Percentiles rank a stretch among this genome's conserved stretches.
Conservation (phyloP, 2,888 invertebrate species). For the Orthosia gracilis region DNA sequence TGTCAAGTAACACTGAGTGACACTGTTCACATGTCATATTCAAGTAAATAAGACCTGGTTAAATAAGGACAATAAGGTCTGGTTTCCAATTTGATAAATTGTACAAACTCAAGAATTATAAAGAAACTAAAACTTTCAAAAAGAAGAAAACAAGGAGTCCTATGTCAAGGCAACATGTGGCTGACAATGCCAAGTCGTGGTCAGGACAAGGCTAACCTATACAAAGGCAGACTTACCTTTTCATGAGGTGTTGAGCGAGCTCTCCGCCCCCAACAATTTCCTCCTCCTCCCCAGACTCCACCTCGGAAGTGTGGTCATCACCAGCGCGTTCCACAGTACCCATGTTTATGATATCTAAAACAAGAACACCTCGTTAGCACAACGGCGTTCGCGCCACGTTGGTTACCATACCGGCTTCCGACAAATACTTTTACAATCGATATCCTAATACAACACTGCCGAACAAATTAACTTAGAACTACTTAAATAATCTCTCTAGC, state of each 20-base stretch:
- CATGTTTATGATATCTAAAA: constrained; percentile 89
- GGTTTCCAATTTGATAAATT: not conserved
- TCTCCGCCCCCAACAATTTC: constrained; percentile 91
- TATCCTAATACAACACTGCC: constrained; percentile 45
- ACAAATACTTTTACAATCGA: constrained; percentile 57
- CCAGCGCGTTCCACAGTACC: constrained; percentile 93
- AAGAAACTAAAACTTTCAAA: not conserved
- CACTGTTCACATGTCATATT: not conserved
- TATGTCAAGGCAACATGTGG: constrained; percentile 33
- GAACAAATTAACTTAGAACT: constrained; percentile 51
- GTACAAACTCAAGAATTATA: not conserved
- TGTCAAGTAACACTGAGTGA: constrained; percentile 10
- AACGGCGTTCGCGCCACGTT: constrained; percentile 85
- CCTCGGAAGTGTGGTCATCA: constrained; percentile 92
- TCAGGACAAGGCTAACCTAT: constrained; percentile 64
- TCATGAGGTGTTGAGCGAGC: constrained; percentile 85
- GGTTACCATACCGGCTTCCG: constrained; percentile 77
- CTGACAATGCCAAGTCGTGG: constrained; percentile 22
- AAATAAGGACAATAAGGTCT: too few relatives aligned
- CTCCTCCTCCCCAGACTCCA: constrained; percentile 93
- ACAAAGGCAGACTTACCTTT: constrained; percentile 77
- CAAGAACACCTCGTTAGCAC: constrained; percentile 71
- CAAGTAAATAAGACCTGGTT: not conserved
- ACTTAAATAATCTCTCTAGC: constrained; percentile 42
- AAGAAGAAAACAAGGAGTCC: not conserved